Evolutionary conservation across 2,888 invertebrate genomes (phyloP), one percentile per base, ranked within the genome.

Genomic region (Drosophila rellima): DNA sequence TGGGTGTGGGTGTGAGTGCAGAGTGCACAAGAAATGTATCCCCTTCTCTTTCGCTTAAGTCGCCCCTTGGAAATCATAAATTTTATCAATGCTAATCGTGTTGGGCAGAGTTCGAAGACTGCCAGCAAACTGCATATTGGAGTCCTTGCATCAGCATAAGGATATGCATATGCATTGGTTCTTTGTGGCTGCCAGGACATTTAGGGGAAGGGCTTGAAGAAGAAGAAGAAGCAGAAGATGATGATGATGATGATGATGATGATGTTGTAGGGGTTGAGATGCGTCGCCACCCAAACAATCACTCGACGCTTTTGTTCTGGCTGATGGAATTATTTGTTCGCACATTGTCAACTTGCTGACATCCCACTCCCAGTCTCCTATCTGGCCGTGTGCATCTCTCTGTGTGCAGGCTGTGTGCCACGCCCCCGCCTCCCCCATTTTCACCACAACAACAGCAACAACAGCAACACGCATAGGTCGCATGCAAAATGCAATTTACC

Each of bases 281-380:
- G 70, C 73, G 73, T 47, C 64, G 85, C 83, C 84, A 84, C 82
- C 87, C 82, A 86, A 83, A 83, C 83, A 83, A 85, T 80, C 84
- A 79, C 87, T 84, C 83, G 87, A 82, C 79, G 90, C 90, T 84
- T 88, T 90, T 90, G 90, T 91, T 82, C 79, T 78, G 80, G 91
- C 77, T 91, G 90, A 91, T 91, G 90, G 91, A 90, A 91, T 91
- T 90, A 91, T 91, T 91, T 91, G 91, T 91, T 90, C 90, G 80
- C 90, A 91, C 91, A 90, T 90, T 88, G 86, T 86, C 86, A 86
- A 81, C 81, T 85, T 87, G 82, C 80, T 69, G 69, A 74, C 76
- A 69, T 55, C 82, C 74, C 64, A 70, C 56, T 72, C 39, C 31
- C n/a, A 8, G 29, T 5, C 31, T 31, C 42, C 39, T 73, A 78